Evolutionary conservation across 2,888 invertebrate genomes (phyloP).

Genomic region (Eretmocerus hayati): DNA sequence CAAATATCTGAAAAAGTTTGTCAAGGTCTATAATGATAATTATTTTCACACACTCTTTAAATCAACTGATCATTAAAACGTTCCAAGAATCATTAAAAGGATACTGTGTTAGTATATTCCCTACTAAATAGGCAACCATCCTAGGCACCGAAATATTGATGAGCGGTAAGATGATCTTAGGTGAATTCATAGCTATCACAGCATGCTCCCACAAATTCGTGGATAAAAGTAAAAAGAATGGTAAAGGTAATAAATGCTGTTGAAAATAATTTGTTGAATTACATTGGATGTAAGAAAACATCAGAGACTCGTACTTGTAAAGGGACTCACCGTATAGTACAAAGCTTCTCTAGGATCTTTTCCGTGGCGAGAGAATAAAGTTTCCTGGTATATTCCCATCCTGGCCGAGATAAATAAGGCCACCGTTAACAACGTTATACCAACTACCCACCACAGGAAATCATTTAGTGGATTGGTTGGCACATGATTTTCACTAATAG

Average conservation of each 20-base stretch:
- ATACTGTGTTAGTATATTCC: slow-evolving; percentile 85
- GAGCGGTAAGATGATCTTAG: slow-evolving; percentile 52
- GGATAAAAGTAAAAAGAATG: slow-evolving; percentile 76
- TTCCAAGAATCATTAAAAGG: slow-evolving; percentile 42
- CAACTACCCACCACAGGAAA: slow-evolving; percentile 60
- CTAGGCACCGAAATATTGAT: slow-evolving; percentile 62
- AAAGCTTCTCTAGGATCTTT: slow-evolving; percentile 88
- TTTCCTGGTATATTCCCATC: slow-evolving; percentile 94
- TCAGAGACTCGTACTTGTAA: slow-evolving; percentile 1
- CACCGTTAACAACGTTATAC: slow-evolving; percentile 75
- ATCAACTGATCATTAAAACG: background rate
- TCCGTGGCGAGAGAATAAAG: slow-evolving; percentile 72
- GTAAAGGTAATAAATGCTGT: slow-evolving; percentile 84
- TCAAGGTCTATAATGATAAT: slow-evolving; percentile 27
- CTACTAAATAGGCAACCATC: slow-evolving; percentile 68
- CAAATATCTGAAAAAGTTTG: slow-evolving; percentile 53
- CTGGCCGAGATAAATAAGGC: slow-evolving; percentile 88
- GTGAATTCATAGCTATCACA: slow-evolving; percentile 62
- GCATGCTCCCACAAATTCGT: slow-evolving; percentile 73
- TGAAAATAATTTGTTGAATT: too few species aligned
- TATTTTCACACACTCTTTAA: background rate
- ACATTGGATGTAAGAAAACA: slow-evolving; percentile 7
- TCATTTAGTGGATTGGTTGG: slow-evolving; percentile 46
- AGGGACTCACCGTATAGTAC: slow-evolving; percentile 63
- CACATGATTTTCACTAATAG: slow-evolving; percentile 42